Percentiles rank a stretch among this genome's conserved stretches.
Evolutionary conservation across 2,888 invertebrate genomes (phyloP).

Genomic region (Alsophila aescularia): DNA sequence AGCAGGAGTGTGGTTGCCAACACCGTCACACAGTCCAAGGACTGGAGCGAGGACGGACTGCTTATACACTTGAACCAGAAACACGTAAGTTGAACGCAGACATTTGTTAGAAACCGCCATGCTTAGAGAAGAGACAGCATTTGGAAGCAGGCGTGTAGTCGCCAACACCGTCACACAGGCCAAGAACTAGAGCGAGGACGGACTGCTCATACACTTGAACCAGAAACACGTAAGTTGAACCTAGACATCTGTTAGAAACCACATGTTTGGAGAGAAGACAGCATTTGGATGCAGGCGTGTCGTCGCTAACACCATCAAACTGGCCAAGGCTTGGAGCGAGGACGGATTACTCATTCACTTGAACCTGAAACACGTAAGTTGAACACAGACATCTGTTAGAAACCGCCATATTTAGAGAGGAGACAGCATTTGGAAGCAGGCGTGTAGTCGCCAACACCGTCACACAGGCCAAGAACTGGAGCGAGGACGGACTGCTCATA

Average conservation of each 20-base stretch:
- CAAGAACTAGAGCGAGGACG: constrained; percentile 65
- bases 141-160: constrained; percentile 66
- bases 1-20: constrained; percentile 5
- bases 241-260: too few species aligned
- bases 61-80: constrained; percentile 90
- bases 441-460: constrained; percentile 19
- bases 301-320: too few species aligned
- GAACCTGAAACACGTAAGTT: too few species aligned
- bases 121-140: constrained; percentile 87
- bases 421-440: constrained; percentile 85
- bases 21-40: constrained; percentile 66
- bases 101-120: too few species aligned
- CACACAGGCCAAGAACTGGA: constrained; percentile 67
- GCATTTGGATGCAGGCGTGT: too few species aligned
- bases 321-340: too few species aligned
- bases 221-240: constrained; percentile 90
- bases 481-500: constrained; percentile 74
- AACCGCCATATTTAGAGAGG: constrained; percentile 88
- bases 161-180: constrained; percentile 49
- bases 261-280: too few species aligned
- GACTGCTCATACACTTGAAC: constrained; percentile 87
- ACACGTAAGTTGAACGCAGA: constrained; percentile 88
- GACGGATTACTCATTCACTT: too few species aligned
- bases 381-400: too few species aligned
- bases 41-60: constrained; percentile 58